Evolutionary conservation across 2,797 vertebrate genomes (phyloP).

Genomic region (Cottoperca gobio): DNA sequence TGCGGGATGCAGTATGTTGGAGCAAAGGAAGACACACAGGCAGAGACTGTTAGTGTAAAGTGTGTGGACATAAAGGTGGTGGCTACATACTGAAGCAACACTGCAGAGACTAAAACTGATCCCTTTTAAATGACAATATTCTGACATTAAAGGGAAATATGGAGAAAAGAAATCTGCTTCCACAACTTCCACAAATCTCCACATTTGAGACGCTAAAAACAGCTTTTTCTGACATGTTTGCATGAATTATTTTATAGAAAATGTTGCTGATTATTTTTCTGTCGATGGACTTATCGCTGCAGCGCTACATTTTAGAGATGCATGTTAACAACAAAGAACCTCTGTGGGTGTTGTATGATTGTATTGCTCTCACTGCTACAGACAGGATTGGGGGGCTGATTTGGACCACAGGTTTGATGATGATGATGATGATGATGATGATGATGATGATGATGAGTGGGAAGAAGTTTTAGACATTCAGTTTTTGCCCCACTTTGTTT

Average conservation of each 20-base stretch:
- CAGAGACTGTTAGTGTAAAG: neutral
- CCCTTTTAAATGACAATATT: neutral
- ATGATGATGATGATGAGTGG: neutral
- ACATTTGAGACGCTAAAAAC: too few relatives aligned
- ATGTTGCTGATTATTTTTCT: too few relatives aligned
- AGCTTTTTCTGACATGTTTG: too few relatives aligned
- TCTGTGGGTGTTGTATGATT: neutral
- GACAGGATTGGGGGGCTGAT: neutral
- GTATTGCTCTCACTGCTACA: neutral
- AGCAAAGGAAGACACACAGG: neutral
- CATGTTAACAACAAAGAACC: neutral
- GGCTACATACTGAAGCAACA: slow-evolving; percentile 35
- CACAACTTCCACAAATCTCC: neutral
- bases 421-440: too few relatives aligned
- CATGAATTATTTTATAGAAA: too few relatives aligned
- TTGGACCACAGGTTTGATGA: too few relatives aligned
- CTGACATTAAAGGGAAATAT: neutral
- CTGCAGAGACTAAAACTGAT: slow-evolving; percentile 40
- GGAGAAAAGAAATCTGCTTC: neutral
- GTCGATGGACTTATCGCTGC: too few relatives aligned
- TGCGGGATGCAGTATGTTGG: slow-evolving; percentile 11
- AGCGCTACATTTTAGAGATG: too few relatives aligned
- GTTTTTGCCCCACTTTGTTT: neutral
- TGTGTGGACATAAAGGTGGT: slow-evolving; percentile 12
- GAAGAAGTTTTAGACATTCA: neutral